phyloP scores from a whole-genome alignment of 2,113 vertebrate species.

The Vulpes ferrilata region DNA sequence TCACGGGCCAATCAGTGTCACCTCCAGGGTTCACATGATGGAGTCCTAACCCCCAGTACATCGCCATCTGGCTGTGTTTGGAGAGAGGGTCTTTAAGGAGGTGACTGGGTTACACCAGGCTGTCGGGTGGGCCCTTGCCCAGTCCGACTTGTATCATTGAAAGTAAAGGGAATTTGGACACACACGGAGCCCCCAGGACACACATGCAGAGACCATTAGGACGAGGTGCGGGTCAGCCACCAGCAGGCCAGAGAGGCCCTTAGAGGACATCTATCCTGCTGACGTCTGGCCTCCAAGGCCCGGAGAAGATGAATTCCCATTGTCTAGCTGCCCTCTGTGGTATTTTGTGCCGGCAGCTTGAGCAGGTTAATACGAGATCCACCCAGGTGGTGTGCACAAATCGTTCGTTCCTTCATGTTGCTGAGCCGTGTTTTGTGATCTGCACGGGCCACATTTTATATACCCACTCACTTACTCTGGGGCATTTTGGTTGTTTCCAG shows the following conservation, averaged over 20 bases:
- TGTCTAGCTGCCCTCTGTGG: accelerated
- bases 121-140: neutral
- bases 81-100: neutral
- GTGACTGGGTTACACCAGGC: neutral
- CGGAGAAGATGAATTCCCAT: accelerated
- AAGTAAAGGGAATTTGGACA: neutral
- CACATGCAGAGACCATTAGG: accelerated
- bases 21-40: neutral
- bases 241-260: too few species aligned
- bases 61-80: too few species aligned
- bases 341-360: accelerated
- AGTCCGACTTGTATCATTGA: neutral
- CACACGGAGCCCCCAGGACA: neutral
- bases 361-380: accelerated
- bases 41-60: neutral
- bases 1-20: accelerated
- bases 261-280: neutral
- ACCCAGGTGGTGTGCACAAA: accelerated
- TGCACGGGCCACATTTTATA: accelerated
- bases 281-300: neutral
- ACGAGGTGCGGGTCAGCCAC: accelerated
- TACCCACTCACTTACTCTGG: neutral
- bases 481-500: accelerated
- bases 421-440: accelerated
- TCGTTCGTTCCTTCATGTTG: accelerated